These are phyloP conservation scores for Caenorhabditis latens DNA, from an alignment of 1,140 invertebrate genomes.

Conservation along the genomic window DNA sequence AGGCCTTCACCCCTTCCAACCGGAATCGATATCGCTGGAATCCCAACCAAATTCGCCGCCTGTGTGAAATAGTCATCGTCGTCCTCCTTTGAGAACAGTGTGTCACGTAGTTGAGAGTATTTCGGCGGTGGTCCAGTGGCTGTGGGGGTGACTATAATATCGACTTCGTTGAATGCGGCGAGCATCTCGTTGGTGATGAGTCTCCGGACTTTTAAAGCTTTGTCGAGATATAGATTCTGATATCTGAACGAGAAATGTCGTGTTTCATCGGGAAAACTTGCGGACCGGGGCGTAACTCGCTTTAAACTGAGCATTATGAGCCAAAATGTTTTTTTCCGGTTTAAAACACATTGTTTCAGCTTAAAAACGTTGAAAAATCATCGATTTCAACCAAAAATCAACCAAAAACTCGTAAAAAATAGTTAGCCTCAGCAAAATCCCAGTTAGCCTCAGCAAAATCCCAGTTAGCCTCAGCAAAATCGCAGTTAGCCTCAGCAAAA, in stretches of 20 bases:
- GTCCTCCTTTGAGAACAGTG: slow-evolving; percentile 86
- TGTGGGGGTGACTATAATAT: slow-evolving; percentile 91
- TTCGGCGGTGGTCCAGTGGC: slow-evolving; percentile 87
- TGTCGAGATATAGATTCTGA: slow-evolving; percentile 91
- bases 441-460: too few relatives aligned
- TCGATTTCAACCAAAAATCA: too few relatives aligned
- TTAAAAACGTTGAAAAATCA: too few relatives aligned
- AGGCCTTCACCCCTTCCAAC: slow-evolving; percentile 84
- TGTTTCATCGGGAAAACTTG: too few relatives aligned
- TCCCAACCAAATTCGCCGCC: slow-evolving; percentile 93
- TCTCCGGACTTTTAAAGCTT: slow-evolving; percentile 89
- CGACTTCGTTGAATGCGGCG: slow-evolving; percentile 82
- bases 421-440: too few relatives aligned
- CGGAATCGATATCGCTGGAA: slow-evolving; percentile 91
- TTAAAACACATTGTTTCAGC: too few relatives aligned
- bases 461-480: too few relatives aligned
- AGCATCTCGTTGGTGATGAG: slow-evolving; percentile 90
- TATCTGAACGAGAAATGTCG: slow-evolving; percentile 81
- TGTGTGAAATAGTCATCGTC: slow-evolving; percentile 94
- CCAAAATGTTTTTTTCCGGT: too few relatives aligned
- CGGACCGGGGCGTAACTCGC: too few relatives aligned
- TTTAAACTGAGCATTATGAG: too few relatives aligned
- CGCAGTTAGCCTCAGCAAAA: too few relatives aligned
- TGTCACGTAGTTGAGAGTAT: slow-evolving; percentile 84
- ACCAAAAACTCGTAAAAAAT: too few relatives aligned